phyloP scores from a whole-genome alignment of 2,113 vertebrate species.

The Pimephales promelas region DNA sequence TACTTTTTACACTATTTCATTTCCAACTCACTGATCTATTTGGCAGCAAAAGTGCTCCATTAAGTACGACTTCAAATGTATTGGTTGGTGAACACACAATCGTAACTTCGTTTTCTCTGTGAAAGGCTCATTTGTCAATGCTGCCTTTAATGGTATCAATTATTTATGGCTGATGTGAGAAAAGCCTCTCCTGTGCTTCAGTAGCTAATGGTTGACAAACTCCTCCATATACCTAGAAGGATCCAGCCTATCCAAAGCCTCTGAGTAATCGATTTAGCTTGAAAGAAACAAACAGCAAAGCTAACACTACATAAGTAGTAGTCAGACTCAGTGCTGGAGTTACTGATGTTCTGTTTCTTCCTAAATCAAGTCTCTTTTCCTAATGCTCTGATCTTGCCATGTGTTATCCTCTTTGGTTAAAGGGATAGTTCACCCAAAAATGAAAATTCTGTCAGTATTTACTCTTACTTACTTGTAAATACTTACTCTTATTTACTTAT shows the following conservation, averaged over 20 bases:
- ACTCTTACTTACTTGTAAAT: no score
- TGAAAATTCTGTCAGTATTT: no score
- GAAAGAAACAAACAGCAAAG: slow-evolving; percentile 7
- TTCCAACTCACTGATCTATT: neutral
- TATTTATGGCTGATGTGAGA: neutral
- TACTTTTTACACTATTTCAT: neutral
- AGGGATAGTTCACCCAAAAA: no score
- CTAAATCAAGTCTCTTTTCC: neutral
- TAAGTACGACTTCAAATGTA: neutral
- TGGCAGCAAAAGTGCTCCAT: neutral
- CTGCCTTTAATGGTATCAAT: slow-evolving; percentile 12
- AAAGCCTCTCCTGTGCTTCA: slow-evolving; percentile 1
- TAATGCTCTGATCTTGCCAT: neutral
- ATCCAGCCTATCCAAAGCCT: neutral
- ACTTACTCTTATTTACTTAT: no score
- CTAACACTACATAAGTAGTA: slow-evolving; percentile 32
- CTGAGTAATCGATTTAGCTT: slow-evolving; percentile 32
- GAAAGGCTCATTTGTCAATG: slow-evolving; percentile 19
- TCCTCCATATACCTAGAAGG: neutral
- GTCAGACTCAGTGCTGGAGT: slow-evolving; percentile 29
- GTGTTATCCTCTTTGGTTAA: neutral
- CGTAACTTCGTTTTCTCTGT: neutral
- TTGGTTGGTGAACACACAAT: slow-evolving; percentile 21
- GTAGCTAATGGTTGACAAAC: slow-evolving; percentile 28
- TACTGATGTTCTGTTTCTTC: neutral